Percentiles rank a stretch among this genome's conserved stretches.
phyloP scores from a whole-genome alignment of 2,797 vertebrate species.

The Serranus cabrilla region DNA sequence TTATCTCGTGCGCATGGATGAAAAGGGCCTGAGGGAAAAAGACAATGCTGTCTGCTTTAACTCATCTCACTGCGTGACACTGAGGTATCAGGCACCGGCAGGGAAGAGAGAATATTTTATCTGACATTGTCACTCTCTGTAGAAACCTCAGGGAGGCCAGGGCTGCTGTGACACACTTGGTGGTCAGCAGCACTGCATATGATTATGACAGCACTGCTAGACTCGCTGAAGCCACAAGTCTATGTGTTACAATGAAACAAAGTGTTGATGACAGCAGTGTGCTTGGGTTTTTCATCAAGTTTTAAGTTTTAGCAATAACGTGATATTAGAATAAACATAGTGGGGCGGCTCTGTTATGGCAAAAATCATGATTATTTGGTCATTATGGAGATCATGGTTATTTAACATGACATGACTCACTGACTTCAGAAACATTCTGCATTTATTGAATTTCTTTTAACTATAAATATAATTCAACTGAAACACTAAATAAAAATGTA shows the following conservation, averaged over 20 bases:
- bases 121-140: slow-evolving; percentile 81
- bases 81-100: slow-evolving; percentile 70
- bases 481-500: too few species aligned
- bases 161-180: slow-evolving; percentile 74
- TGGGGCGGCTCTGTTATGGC: too few species aligned
- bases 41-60: slow-evolving; percentile 82
- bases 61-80: slow-evolving; percentile 78
- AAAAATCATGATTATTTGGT: too few species aligned
- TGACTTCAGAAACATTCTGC: too few species aligned
- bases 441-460: too few species aligned
- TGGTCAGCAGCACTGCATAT: slow-evolving; percentile 78
- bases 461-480: too few species aligned
- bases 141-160: slow-evolving; percentile 69
- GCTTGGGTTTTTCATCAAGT: background rate
- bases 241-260: slow-evolving; percentile 26
- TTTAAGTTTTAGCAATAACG: background rate
- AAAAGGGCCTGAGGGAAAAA: slow-evolving; percentile 80
- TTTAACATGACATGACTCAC: too few species aligned
- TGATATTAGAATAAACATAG: too few species aligned
- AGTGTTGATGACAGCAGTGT: slow-evolving; percentile 12
- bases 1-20: slow-evolving; percentile 79
- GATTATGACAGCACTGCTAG: slow-evolving; percentile 63
- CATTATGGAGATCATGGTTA: too few species aligned
- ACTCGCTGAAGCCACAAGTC: slow-evolving; percentile 39
- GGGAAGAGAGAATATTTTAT: slow-evolving; percentile 82